Percentiles rank a stretch among this genome's conserved stretches.
These are phyloP conservation scores for Onychorhynchus coronatus DNA, from an alignment of 2,113 vertebrate species.

Conservation along the genomic window DNA sequence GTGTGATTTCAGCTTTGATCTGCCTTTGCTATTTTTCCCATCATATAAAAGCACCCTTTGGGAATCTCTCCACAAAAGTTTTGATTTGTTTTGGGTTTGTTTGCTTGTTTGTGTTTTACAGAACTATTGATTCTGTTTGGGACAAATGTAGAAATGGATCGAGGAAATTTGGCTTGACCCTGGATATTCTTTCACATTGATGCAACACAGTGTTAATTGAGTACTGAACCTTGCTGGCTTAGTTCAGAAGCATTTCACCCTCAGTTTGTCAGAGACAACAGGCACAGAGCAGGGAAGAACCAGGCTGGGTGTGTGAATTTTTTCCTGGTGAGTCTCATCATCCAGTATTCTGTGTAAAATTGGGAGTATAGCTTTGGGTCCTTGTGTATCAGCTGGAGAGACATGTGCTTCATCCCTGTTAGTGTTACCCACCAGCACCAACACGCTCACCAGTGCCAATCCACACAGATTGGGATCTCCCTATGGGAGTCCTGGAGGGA, in stretches of 20 bases:
- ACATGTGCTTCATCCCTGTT: background rate
- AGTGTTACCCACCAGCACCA: background rate
- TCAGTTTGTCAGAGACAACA: background rate
- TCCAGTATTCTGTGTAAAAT: background rate
- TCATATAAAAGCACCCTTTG: background rate
- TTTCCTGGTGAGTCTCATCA: background rate
- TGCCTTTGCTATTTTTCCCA: background rate
- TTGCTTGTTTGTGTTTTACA: background rate
- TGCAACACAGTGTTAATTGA: background rate
- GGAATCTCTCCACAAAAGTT: background rate
- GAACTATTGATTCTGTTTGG: background rate
- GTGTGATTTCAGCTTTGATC: background rate
- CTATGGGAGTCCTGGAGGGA: background rate
- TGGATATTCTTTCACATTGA: background rate
- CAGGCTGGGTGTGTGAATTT: background rate
- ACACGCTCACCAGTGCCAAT: accelerated
- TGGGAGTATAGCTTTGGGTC: background rate
- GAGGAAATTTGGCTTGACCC: background rate
- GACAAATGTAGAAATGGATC: background rate
- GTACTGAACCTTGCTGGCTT: background rate
- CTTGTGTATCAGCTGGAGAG: background rate
- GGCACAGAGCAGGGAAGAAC: background rate
- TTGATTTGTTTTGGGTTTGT: background rate
- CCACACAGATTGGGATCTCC: accelerated
- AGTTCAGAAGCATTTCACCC: background rate